A percentile compares a stretch with the other conserved stretches of the same genome.
Conservation (phyloP, 2,797 vertebrate species). For the Eidolon dupreanum region DNA sequence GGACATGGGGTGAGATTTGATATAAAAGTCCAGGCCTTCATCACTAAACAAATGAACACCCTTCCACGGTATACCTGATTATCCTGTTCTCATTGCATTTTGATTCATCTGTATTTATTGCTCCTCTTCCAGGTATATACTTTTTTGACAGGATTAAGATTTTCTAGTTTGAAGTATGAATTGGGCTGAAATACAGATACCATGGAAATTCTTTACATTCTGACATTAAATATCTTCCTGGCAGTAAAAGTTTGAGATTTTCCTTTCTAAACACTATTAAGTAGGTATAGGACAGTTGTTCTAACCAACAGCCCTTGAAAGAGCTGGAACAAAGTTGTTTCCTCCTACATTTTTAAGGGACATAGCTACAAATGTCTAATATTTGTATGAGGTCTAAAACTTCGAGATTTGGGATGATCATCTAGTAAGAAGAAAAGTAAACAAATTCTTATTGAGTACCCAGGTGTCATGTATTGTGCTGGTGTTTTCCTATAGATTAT, state of each 20-base stretch:
- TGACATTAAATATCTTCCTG: neutral
- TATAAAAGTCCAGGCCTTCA: neutral
- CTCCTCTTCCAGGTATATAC: neutral
- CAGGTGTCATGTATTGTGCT: neutral
- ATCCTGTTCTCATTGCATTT: neutral
- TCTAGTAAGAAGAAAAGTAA: neutral
- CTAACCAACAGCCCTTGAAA: neutral
- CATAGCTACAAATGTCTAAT: neutral
- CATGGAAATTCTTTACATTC: neutral
- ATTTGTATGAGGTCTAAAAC: neutral
- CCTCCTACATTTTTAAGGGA: neutral
- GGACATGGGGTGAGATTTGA: neutral
- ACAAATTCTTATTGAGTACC: neutral
- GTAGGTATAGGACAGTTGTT: neutral
- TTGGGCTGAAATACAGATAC: neutral
- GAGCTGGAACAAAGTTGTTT: neutral
- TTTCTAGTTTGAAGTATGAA: constrained; percentile 1
- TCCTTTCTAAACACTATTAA: neutral
- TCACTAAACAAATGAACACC: neutral
- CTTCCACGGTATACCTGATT: neutral
- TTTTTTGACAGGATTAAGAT: constrained; percentile 6
- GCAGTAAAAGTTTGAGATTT: neutral
- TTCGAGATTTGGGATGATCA: neutral
- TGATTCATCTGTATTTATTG: neutral
- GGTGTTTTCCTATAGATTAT: neutral